A percentile compares a stretch with the other conserved stretches of the same genome.
Conservation (phyloP, 2,113 vertebrate species). For the Mus spicilegus region DNA sequence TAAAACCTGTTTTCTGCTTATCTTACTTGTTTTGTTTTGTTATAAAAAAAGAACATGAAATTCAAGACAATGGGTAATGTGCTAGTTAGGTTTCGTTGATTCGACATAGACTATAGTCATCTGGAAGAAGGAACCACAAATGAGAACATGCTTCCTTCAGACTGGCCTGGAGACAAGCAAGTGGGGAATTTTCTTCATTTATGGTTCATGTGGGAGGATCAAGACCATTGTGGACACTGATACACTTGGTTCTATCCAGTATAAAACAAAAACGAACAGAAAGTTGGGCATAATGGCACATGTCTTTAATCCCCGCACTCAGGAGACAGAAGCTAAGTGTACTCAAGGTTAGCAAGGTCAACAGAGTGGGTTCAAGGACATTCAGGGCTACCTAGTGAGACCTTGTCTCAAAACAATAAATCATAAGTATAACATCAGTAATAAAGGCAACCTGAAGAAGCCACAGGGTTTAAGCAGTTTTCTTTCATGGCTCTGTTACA, state of each 20-base stretch:
- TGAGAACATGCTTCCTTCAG: background rate
- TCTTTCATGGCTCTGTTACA: background rate
- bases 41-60: background rate
- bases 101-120: background rate
- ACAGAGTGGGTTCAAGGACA: background rate
- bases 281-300: background rate
- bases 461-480: background rate
- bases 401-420: background rate
- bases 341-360: background rate
- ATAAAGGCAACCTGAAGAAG: background rate
- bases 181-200: background rate
- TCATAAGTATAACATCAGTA: background rate
- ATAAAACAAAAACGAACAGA: background rate
- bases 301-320: background rate
- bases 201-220: background rate
- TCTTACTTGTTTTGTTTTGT: background rate
- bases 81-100: background rate
- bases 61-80: background rate
- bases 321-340: background rate
- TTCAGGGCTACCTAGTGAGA: background rate
- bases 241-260: background rate
- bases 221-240: background rate
- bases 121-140: background rate
- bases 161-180: background rate
- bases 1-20: background rate